Evolutionary conservation across 2,888 invertebrate species (phyloP).

Genomic region (Orgyia antiqua): DNA sequence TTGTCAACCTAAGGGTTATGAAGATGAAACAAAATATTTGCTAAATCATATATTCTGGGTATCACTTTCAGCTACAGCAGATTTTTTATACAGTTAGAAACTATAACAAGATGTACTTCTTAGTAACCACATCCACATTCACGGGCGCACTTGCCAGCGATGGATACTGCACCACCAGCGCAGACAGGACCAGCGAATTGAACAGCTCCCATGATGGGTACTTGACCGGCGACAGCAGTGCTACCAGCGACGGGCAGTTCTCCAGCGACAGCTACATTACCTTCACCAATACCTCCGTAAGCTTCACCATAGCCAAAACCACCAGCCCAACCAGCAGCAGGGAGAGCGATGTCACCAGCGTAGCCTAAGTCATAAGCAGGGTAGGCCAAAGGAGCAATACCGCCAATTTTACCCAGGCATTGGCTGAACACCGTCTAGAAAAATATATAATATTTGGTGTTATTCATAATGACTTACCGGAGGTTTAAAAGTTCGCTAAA

Average conservation of each 20-base stretch:
- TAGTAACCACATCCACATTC: background rate
- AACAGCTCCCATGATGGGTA: conserved; percentile 16
- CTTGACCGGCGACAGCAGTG: conserved; percentile 14
- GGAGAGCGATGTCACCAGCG: background rate
- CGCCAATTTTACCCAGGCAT: conserved; percentile 11
- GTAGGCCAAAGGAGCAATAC: background rate
- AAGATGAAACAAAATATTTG: no score
- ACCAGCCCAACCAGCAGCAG: background rate
- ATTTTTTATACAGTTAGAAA: no score
- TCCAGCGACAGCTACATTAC: conserved; percentile 14
- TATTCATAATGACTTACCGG: background rate
- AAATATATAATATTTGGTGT: background rate
- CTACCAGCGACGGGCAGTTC: conserved; percentile 16
- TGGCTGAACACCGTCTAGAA: conserved; percentile 19
- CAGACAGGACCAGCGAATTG: conserved; percentile 9
- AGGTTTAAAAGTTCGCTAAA: no score
- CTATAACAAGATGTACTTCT: no score
- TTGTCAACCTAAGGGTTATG: no score
- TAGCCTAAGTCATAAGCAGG: background rate
- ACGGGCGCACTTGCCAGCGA: conserved; percentile 2
- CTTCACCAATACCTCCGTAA: conserved; percentile 14
- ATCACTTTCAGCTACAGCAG: no score
- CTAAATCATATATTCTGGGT: no score
- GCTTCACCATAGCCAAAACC: background rate
- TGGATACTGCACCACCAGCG: background rate